Percentiles rank a stretch among this genome's conserved stretches.
Conservation (phyloP, 2,888 invertebrate species). For the Brenthis ino region DNA sequence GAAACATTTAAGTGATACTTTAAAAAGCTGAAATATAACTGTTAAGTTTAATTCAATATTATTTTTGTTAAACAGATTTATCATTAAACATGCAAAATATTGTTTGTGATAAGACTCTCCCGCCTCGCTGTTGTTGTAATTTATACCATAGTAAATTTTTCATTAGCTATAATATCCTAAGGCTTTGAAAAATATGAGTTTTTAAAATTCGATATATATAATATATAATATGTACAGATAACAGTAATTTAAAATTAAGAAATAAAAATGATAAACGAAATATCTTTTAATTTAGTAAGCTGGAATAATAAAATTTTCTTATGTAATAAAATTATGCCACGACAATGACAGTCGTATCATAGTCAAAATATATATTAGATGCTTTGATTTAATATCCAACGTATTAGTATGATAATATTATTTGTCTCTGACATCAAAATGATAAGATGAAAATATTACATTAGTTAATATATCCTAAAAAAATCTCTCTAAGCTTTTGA, state of each 20-base stretch:
- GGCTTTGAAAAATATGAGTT: slow-evolving; percentile 13
- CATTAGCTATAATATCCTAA: slow-evolving; percentile 6
- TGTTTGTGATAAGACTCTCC: no score
- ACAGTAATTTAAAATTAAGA: slow-evolving; percentile 13
- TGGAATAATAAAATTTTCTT: slow-evolving; percentile 4
- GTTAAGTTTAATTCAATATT: neutral
- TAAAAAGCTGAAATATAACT: no score
- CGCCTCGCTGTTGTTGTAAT: no score
- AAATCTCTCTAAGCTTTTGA: no score
- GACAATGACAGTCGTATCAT: no score
- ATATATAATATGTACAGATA: neutral
- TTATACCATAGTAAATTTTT: slow-evolving; percentile 7
- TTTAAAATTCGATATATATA: slow-evolving; percentile 5
- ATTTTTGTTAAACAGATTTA: neutral
- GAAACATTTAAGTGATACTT: neutral
- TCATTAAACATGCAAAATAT: no score
- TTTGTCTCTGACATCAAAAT: no score
- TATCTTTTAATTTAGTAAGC: slow-evolving; percentile 3
- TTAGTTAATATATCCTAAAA: no score
- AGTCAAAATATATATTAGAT: no score
- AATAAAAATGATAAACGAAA: slow-evolving; percentile 6
- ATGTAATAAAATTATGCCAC: neutral
- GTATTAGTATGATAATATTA: no score
- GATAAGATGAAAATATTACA: no score
- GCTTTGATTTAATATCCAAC: no score